Conservation (phyloP, 2,113 vertebrate genomes). For the Tragulus kanchil region DNA sequence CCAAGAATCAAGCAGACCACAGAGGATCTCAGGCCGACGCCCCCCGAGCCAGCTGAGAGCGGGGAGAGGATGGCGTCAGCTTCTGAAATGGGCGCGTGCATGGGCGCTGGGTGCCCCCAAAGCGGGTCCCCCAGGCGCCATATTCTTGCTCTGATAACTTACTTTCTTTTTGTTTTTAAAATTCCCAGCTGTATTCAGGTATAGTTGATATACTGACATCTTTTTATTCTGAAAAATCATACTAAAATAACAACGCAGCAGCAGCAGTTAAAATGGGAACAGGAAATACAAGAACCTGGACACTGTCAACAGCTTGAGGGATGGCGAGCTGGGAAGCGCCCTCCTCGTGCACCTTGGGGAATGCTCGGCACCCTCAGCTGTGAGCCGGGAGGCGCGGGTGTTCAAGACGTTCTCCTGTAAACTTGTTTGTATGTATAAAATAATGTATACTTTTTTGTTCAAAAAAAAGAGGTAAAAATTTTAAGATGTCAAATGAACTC, state of each 20-base stretch:
- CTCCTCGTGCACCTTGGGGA: fast-evolving
- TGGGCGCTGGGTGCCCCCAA: fast-evolving
- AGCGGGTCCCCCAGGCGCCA: fast-evolving
- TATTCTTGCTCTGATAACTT: neutral
- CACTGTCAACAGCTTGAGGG: neutral
- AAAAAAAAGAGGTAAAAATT: neutral
- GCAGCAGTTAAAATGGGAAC: neutral
- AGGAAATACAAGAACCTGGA: neutral
- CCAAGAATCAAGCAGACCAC: neutral
- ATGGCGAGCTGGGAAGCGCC: neutral
- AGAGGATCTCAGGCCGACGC: neutral
- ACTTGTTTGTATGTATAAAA: neutral
- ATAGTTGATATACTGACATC: neutral
- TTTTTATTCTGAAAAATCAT: neutral
- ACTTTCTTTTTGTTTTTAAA: neutral
- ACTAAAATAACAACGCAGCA: neutral
- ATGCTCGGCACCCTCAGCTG: fast-evolving
- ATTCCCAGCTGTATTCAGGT: neutral
- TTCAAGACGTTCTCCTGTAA: neutral
- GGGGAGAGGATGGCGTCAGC: fast-evolving
- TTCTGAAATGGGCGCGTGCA: fast-evolving
- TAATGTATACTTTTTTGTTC: neutral
- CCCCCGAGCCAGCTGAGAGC: fast-evolving
- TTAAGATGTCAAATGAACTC: neutral
- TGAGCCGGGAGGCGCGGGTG: fast-evolving